Conservation (phyloP, 2,113 vertebrate species). For the Oryzias melastigma region DNA sequence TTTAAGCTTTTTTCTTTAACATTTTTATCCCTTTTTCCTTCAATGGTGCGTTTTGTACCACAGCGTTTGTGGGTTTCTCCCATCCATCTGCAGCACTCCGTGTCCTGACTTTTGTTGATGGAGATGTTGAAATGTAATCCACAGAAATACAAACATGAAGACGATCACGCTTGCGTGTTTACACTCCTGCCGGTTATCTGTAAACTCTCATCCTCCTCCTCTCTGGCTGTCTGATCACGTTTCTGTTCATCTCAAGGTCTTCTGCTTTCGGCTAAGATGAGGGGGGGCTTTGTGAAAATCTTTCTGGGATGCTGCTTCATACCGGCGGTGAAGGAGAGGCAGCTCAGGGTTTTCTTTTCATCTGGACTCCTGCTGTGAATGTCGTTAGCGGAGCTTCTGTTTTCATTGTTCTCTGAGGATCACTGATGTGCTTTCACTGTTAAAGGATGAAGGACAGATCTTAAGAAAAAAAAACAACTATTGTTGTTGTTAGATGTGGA, state of each 20-base stretch:
- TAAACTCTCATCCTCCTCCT: constrained; percentile 26
- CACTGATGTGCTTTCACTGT: neutral
- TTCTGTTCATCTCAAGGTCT: constrained; percentile 44
- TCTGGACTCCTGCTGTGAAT: constrained; percentile 4
- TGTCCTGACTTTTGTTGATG: no score
- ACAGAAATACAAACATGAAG: no score
- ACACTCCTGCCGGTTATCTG: constrained; percentile 20
- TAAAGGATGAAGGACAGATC: constrained; percentile 24
- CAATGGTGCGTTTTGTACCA: no score
- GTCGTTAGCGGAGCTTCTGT: constrained; percentile 5
- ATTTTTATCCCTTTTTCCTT: no score
- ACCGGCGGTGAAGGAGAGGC: constrained; percentile 21
- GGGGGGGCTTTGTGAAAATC: constrained; percentile 11
- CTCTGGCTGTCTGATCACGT: neutral
- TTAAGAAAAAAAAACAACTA: neutral
- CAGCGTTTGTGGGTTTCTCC: no score
- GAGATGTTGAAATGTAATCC: no score
- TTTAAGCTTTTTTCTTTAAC: no score
- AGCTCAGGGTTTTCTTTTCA: constrained; percentile 32
- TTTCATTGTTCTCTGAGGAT: constrained; percentile 11
- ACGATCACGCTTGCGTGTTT: neutral
- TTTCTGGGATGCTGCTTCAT: constrained; percentile 11
- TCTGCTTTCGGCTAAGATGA: neutral
- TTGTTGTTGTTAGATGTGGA: no score
- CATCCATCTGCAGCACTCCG: no score